phyloP scores from a whole-genome alignment of 2,888 invertebrate genomes.

The Dendrolimus pini region DNA sequence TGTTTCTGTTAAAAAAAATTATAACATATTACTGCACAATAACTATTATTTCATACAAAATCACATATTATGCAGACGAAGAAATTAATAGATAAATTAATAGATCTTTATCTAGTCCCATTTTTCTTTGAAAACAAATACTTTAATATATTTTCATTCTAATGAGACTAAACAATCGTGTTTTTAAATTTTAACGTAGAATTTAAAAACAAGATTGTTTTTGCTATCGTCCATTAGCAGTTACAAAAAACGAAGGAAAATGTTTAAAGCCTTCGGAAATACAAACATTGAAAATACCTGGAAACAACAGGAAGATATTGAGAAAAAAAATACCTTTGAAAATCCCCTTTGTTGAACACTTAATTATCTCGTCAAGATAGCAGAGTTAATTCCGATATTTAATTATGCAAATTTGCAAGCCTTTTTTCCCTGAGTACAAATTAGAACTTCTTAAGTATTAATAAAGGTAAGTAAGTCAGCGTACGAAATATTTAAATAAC shows the following conservation, averaged over 20 bases:
- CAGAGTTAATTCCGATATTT: constrained; percentile 53
- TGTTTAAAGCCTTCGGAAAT: constrained; percentile 34
- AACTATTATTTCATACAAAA: too few species aligned
- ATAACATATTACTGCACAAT: too few species aligned
- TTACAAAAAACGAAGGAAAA: constrained; percentile 30
- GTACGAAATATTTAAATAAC: not conserved
- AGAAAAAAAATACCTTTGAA: constrained; percentile 31
- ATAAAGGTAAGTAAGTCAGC: constrained; percentile 31
- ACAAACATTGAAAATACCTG: constrained; percentile 38
- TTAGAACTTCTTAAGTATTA: constrained; percentile 30
- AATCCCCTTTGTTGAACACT: constrained; percentile 40
- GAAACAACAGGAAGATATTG: constrained; percentile 24
- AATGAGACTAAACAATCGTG: constrained; percentile 9
- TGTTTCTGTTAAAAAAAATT: too few species aligned
- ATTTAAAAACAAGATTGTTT: constrained; percentile 37
- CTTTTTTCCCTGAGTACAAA: constrained; percentile 34
- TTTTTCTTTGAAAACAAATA: not conserved
- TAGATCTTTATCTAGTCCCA: too few species aligned
- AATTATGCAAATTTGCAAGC: constrained; percentile 55
- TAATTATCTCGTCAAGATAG: constrained; percentile 47
- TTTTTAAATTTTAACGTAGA: constrained; percentile 26
- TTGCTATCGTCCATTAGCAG: constrained; percentile 46
- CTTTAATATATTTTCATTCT: not conserved
- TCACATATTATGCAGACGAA: too few species aligned
- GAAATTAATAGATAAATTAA: too few species aligned